Conservation (phyloP, 64 coral and sea anemone genomes). For the Pocillopora damicornis region DNA sequence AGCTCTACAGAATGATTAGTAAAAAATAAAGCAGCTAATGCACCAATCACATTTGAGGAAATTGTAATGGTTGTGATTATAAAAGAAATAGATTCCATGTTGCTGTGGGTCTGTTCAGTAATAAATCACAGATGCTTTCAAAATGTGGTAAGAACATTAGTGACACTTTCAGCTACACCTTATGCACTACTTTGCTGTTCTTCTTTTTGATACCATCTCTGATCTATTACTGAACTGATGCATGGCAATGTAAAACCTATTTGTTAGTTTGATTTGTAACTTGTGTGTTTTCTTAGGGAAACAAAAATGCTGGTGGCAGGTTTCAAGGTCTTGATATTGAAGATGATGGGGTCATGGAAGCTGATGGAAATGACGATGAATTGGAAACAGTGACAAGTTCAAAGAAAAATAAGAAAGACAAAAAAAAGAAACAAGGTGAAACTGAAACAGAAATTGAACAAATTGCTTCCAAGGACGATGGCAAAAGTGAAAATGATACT, state of each 20-base stretch:
- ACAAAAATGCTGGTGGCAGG: constrained; percentile 40
- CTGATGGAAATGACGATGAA: constrained; percentile 18
- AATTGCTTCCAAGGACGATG: constrained; percentile 16
- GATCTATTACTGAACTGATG: too few relatives aligned
- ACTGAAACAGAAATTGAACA: constrained; percentile 2
- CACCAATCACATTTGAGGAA: too few relatives aligned
- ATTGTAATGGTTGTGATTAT: too few relatives aligned
- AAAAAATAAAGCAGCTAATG: too few relatives aligned
- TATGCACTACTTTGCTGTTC: too few relatives aligned
- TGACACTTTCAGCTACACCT: too few relatives aligned
- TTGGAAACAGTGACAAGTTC: neutral
- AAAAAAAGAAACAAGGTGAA: constrained; percentile 41
- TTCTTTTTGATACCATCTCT: too few relatives aligned
- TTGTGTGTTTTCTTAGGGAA: neutral
- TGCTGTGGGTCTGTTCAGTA: too few relatives aligned
- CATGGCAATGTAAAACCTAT: neutral
- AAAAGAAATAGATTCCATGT: too few relatives aligned
- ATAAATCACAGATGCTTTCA: too few relatives aligned
- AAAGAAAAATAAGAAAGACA: constrained; percentile 35
- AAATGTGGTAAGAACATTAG: too few relatives aligned
- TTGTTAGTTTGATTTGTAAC: neutral
- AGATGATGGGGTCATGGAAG: constrained; percentile 31
- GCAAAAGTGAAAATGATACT: constrained; percentile 26
- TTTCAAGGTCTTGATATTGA: constrained; percentile 59
- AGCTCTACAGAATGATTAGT: too few relatives aligned